Evolutionary conservation across 2,888 invertebrate species (phyloP).

Genomic region (Scrobipalpa costella): DNA sequence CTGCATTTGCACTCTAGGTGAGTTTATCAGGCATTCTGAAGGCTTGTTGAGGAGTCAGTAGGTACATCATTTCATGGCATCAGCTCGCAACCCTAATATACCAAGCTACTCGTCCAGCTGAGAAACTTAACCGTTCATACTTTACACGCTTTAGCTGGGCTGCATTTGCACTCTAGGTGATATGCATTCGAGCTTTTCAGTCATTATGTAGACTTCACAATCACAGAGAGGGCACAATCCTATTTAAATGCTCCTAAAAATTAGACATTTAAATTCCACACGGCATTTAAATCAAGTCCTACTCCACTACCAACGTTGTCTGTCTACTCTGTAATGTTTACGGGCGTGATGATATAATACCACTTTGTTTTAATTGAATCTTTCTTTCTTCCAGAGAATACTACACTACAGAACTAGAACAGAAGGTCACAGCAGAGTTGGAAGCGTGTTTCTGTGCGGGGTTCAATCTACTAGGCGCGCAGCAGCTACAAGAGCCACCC

Average conservation of each 20-base stretch:
- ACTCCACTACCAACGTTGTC: too few relatives aligned
- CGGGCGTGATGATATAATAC: too few relatives aligned
- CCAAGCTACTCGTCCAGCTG: slow-evolving; percentile 38
- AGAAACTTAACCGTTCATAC: slow-evolving; percentile 33
- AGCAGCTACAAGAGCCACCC: slow-evolving; percentile 49
- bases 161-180: slow-evolving; percentile 29
- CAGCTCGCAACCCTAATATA: slow-evolving; percentile 35
- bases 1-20: slow-evolving; percentile 29
- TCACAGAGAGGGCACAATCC: too few relatives aligned
- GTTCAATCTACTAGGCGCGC: slow-evolving; percentile 41
- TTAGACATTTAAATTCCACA: too few relatives aligned
- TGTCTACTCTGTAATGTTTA: too few relatives aligned
- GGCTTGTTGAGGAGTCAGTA: slow-evolving; percentile 37
- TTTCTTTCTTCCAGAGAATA: not conserved
- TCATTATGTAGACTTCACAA: slow-evolving; percentile 38
- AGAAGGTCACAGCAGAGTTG: slow-evolving; percentile 53
- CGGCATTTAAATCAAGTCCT: too few relatives aligned
- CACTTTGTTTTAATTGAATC: too few relatives aligned
- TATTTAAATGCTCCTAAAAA: too few relatives aligned
- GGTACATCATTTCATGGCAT: slow-evolving; percentile 37
- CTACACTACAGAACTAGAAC: slow-evolving; percentile 47
- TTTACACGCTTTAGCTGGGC: slow-evolving; percentile 34
- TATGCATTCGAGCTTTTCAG: too few relatives aligned
- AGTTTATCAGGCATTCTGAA: slow-evolving; percentile 34
- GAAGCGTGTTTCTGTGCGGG: slow-evolving; percentile 59